Conservation (phyloP, 2,797 vertebrate species). For the Spheniscus humboldti region DNA sequence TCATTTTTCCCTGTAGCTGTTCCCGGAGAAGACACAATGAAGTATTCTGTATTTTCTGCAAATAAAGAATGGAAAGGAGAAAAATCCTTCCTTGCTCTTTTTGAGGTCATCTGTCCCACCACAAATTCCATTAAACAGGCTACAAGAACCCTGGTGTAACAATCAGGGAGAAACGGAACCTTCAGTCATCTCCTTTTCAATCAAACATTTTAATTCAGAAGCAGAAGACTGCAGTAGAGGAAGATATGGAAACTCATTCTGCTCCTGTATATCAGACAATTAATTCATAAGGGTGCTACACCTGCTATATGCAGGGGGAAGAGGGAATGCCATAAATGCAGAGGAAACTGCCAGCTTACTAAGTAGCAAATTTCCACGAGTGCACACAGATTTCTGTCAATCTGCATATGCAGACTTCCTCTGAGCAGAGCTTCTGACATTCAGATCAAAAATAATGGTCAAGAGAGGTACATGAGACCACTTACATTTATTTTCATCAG, state of each 20-base stretch:
- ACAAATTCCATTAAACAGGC: neutral
- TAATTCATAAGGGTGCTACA: neutral
- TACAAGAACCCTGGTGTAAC: neutral
- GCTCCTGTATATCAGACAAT: slow-evolving; percentile 11
- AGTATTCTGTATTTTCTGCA: neutral
- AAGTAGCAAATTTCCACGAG: slow-evolving; percentile 8
- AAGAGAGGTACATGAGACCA: neutral
- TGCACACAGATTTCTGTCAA: neutral
- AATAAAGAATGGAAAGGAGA: neutral
- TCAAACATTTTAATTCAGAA: slow-evolving; percentile 52
- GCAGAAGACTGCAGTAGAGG: neutral
- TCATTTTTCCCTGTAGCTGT: neutral
- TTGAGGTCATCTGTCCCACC: neutral
- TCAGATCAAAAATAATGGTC: neutral
- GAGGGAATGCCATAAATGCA: neutral
- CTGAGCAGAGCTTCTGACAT: neutral
- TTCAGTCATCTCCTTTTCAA: slow-evolving; percentile 45
- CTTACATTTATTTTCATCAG: slow-evolving; percentile 40
- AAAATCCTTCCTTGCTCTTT: neutral
- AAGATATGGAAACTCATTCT: slow-evolving; percentile 10
- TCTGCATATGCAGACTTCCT: neutral
- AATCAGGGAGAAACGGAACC: slow-evolving; percentile 26
- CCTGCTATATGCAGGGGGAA: neutral
- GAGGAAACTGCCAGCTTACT: neutral
- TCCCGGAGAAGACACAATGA: neutral